Evolutionary conservation across 2,797 vertebrate genomes (phyloP).

Genomic region (Trematomus bernacchii): DNA sequence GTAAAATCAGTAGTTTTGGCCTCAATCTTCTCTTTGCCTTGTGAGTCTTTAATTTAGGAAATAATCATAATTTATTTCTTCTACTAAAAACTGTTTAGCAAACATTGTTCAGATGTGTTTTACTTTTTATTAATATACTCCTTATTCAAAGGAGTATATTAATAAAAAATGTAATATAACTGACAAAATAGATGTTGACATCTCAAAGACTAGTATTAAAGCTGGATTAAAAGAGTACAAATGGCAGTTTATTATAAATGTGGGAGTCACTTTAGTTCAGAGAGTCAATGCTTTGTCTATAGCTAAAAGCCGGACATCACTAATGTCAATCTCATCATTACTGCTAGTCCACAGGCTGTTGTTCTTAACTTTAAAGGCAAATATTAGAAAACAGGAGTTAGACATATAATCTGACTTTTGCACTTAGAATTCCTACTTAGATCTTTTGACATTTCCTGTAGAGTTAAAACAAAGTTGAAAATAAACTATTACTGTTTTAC

Average conservation of each 20-base stretch:
- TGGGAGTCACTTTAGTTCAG: constrained; percentile 18
- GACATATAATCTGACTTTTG: constrained; percentile 18
- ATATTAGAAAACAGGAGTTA: constrained; percentile 37
- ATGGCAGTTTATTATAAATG: constrained; percentile 10
- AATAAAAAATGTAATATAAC: constrained; percentile 17
- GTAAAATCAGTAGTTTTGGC: constrained; percentile 2
- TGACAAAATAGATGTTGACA: constrained; percentile 17
- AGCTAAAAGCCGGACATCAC: constrained; percentile 27
- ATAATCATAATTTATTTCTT: background rate
- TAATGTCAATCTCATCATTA: background rate
- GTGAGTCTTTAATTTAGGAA: constrained; percentile 18
- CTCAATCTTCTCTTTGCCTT: background rate
- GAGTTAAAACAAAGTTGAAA: constrained; percentile 27
- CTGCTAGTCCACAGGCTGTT: constrained; percentile 17
- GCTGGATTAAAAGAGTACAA: constrained; percentile 5
- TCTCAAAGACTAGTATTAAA: background rate
- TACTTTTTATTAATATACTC: background rate
- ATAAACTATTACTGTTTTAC: constrained; percentile 20
- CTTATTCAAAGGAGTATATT: constrained; percentile 6
- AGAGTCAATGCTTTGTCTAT: background rate
- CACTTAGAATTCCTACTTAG: background rate
- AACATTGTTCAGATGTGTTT: constrained; percentile 11
- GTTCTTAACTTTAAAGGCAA: constrained; percentile 36
- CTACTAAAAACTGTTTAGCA: constrained; percentile 10
- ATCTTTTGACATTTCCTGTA: constrained; percentile 12